A percentile compares a stretch with the other conserved stretches of the same genome.
Evolutionary conservation across 2,888 invertebrate species (phyloP).

Genomic region (Dinocampus coccinellae): DNA sequence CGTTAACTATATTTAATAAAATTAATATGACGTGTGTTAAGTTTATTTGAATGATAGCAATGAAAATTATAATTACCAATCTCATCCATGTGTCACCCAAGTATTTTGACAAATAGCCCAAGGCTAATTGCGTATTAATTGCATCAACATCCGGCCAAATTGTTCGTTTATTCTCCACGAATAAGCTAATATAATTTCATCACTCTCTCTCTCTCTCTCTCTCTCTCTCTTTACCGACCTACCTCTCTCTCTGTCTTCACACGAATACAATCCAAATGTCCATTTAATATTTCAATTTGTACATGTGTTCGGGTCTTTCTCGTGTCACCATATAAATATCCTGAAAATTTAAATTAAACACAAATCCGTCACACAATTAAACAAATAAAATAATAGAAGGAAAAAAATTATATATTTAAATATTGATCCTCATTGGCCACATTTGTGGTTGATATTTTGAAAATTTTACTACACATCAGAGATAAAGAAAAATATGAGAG

Average conservation of each 20-base stretch:
- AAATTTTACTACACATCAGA: neutral
- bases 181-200: constrained; percentile 40
- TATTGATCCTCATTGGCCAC: neutral
- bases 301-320: too few species aligned
- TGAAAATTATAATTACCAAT: constrained; percentile 3
- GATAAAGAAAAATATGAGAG: constrained; percentile 14
- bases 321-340: too few species aligned
- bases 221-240: constrained; percentile 6
- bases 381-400: too few species aligned
- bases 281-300: constrained; percentile 10
- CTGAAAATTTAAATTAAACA: neutral
- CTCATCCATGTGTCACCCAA: neutral
- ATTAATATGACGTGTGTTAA: neutral
- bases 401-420: too few species aligned
- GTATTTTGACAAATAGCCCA: constrained; percentile 50
- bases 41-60: neutral
- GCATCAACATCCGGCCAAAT: constrained; percentile 37
- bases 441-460: neutral
- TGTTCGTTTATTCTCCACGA: constrained; percentile 34
- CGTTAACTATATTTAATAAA: neutral
- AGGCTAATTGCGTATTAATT: constrained; percentile 53
- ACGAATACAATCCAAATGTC: constrained; percentile 6
- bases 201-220: constrained; percentile 15
- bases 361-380: neutral
- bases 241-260: neutral